A percentile compares a stretch with the other conserved stretches of the same genome.
These are phyloP conservation scores for Hemithea aestivaria DNA, from an alignment of 2,888 invertebrate genomes.

Conservation along the genomic window DNA sequence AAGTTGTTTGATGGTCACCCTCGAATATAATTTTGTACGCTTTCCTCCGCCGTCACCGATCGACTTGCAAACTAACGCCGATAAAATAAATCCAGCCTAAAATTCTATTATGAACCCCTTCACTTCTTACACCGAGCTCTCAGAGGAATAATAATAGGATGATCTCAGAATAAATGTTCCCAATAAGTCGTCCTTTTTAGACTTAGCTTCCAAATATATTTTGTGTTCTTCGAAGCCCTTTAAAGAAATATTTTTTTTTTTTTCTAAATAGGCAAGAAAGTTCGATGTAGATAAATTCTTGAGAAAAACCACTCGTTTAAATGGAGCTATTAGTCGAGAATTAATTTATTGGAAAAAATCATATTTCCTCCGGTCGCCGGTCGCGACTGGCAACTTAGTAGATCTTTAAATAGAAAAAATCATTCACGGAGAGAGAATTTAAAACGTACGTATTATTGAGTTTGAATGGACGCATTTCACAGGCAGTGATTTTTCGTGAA, in stretches of 20 bases:
- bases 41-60: conserved; percentile 54
- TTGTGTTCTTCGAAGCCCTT: conserved; percentile 17
- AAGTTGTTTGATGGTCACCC: conserved; percentile 70
- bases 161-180: conserved; percentile 64
- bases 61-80: conserved; percentile 57
- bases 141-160: conserved; percentile 61
- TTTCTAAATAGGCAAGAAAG: conserved; percentile 16
- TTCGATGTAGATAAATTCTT: conserved; percentile 12
- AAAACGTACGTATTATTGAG: conserved; percentile 4
- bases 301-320: too few species aligned
- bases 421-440: too few species aligned
- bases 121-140: conserved; percentile 59
- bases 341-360: conserved; percentile 16
- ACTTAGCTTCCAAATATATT: conserved; percentile 36
- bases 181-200: conserved; percentile 60
- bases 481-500: conserved; percentile 27
- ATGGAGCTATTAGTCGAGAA: conserved; percentile 19
- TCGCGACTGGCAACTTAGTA: too few species aligned
- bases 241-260: not conserved
- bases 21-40: conserved; percentile 69
- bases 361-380: not conserved
- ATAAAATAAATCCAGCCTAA: conserved; percentile 68
- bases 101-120: conserved; percentile 69
- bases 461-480: conserved; percentile 16
- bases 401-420: too few species aligned